Conservation (phyloP, 2,113 vertebrate species). For the Sinosuthora webbiana region DNA sequence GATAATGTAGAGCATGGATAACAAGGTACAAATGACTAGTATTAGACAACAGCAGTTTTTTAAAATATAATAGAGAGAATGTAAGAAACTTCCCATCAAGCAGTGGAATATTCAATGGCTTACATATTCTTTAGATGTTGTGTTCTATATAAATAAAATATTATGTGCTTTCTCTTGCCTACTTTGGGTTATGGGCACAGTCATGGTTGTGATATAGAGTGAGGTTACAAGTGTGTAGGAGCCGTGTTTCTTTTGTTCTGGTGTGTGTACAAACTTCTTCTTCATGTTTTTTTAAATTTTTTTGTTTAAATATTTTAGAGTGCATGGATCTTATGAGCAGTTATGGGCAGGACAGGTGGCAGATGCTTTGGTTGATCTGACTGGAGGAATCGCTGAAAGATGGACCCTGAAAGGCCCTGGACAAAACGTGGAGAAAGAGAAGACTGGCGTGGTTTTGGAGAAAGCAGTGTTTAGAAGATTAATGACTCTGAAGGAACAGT, state of each 20-base stretch:
- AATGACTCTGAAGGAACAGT: slow-evolving; percentile 78
- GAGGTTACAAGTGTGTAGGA: background rate
- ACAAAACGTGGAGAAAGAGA: slow-evolving; percentile 38
- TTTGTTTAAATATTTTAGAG: slow-evolving; percentile 60
- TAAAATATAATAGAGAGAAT: background rate
- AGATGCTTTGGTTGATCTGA: slow-evolving; percentile 91
- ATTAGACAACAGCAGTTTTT: background rate
- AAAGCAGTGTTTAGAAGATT: slow-evolving; percentile 76
- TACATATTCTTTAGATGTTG: background rate
- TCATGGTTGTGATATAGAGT: background rate
- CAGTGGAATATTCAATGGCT: background rate
- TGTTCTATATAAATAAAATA: background rate
- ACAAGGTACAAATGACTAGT: background rate
- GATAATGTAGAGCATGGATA: background rate
- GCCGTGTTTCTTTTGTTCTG: background rate
- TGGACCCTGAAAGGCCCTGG: slow-evolving; percentile 78
- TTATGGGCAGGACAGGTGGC: slow-evolving; percentile 96
- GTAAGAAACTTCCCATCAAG: background rate
- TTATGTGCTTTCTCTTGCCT: background rate
- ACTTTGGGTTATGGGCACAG: background rate
- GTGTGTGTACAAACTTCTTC: background rate
- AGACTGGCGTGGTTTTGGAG: slow-evolving; percentile 34
- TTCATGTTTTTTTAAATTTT: background rate
- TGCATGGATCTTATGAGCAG: slow-evolving; percentile 88
- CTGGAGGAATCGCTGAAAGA: slow-evolving; percentile 86